phyloP scores from a whole-genome alignment of 1,140 invertebrate genomes.

The Macrobrachium nipponense region DNA sequence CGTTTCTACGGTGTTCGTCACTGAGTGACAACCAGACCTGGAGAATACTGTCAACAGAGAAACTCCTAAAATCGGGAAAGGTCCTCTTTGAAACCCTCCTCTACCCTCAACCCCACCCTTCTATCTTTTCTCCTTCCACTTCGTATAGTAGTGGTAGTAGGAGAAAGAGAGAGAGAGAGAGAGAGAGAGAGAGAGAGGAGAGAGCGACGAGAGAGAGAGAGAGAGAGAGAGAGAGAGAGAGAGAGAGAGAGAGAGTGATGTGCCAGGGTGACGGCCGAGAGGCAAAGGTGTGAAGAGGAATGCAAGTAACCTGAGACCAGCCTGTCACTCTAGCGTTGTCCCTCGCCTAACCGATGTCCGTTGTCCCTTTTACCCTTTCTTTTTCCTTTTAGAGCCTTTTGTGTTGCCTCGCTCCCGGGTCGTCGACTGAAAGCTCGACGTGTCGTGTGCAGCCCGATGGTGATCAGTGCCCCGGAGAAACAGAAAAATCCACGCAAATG shows the following conservation, averaged over 20 bases:
- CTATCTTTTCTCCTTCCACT: no score
- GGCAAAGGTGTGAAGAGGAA: slow-evolving; percentile 59
- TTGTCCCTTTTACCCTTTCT: background rate
- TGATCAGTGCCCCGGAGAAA: no score
- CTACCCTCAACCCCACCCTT: no score
- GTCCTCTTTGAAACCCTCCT: no score
- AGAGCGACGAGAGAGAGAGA: slow-evolving; percentile 18
- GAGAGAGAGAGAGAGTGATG: slow-evolving; percentile 15
- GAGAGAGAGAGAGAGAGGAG: slow-evolving; percentile 9
- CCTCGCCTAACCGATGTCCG: slow-evolving; percentile 1
- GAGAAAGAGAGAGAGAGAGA: slow-evolving; percentile 9
- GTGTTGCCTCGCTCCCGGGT: background rate
- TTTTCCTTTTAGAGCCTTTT: background rate
- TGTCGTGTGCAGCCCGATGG: no score
- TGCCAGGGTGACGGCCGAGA: background rate
- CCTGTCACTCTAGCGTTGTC: background rate
- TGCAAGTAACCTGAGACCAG: slow-evolving; percentile 51
- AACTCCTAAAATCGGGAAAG: background rate
- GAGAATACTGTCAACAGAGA: no score
- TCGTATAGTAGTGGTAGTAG: background rate
- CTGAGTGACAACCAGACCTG: no score
- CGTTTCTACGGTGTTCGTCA: background rate
- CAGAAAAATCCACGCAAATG: no score
- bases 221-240: slow-evolving; percentile 21
- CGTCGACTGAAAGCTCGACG: no score